A percentile compares a stretch with the other conserved stretches of the same genome.
Evolutionary conservation across 1,140 invertebrate genomes (phyloP).

Genomic region (Dreissena polymorpha): DNA sequence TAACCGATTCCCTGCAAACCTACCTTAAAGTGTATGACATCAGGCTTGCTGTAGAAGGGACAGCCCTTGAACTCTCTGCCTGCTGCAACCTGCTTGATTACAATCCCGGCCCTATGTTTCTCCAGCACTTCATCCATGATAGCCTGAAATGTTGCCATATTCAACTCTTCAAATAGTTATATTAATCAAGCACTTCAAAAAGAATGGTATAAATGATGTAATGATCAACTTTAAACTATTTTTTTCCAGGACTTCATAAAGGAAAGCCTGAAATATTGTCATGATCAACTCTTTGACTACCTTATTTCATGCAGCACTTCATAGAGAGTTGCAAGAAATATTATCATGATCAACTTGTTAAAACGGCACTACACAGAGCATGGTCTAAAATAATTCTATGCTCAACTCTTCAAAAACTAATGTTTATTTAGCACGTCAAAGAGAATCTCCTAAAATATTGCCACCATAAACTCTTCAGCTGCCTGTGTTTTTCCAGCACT

Average conservation of each 20-base stretch:
- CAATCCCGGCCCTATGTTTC: constrained; percentile 75
- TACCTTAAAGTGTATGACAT: constrained; percentile 79
- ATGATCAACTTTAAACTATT: no score
- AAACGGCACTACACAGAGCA: constrained; percentile 69
- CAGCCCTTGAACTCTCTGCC: constrained; percentile 77
- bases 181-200: no score
- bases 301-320: no score
- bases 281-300: no score
- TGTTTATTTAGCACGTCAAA: no score
- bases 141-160: constrained; percentile 63
- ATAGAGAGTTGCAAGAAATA: constrained; percentile 74
- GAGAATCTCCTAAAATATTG: no score
- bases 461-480: no score
- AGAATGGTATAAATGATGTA: no score
- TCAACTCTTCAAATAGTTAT: no score
- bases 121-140: constrained; percentile 75
- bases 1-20: constrained; percentile 61
- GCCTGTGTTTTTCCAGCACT: no score
- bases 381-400: constrained; percentile 66
- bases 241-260: constrained; percentile 74
- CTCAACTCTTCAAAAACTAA: no score
- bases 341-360: neutral
- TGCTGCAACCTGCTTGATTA: constrained; percentile 76
- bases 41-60: constrained; percentile 79
- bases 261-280: constrained; percentile 71